phyloP scores from a whole-genome alignment of 2,113 vertebrate species.

The Nesogale talazaci region DNA sequence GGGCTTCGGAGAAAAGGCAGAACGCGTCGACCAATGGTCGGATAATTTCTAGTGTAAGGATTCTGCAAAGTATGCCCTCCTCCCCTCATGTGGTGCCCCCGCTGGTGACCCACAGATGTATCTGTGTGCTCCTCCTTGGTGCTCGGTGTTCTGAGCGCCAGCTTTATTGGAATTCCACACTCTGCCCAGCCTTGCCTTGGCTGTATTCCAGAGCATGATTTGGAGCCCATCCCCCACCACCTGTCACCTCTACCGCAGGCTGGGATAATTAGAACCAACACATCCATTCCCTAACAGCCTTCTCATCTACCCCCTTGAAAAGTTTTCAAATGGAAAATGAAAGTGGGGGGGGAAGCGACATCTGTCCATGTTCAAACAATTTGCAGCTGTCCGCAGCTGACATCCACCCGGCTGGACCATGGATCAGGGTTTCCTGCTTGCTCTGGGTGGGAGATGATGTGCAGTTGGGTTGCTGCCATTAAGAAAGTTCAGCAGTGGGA shows the following conservation, averaged over 20 bases:
- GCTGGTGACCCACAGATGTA: background rate
- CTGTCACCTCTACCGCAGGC: background rate
- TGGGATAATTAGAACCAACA: constrained; percentile 69
- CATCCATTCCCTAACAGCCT: constrained; percentile 42
- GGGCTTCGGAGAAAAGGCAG: background rate
- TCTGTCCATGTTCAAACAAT: constrained; percentile 57
- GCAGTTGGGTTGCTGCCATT: background rate
- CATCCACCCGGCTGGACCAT: constrained; percentile 36
- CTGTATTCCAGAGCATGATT: constrained; percentile 41
- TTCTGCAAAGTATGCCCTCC: background rate
- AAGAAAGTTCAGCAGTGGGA: constrained; percentile 15
- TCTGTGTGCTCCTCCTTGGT: background rate
- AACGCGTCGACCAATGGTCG: background rate
- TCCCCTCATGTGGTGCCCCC: background rate
- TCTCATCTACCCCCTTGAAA: background rate
- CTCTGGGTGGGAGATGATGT: constrained; percentile 1
- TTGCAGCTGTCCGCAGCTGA: constrained; percentile 44
- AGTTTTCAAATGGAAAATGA: constrained; percentile 62
- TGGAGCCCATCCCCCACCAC: background rate
- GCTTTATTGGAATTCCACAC: background rate
- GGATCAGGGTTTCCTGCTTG: background rate
- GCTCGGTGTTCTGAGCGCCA: background rate
- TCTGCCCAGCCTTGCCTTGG: constrained; percentile 31
- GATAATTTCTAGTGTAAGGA: background rate
- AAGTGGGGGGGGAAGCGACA: constrained; percentile 40